Evolutionary conservation across 2,797 vertebrate genomes (phyloP).

Genomic region (Ceryle rudis): DNA sequence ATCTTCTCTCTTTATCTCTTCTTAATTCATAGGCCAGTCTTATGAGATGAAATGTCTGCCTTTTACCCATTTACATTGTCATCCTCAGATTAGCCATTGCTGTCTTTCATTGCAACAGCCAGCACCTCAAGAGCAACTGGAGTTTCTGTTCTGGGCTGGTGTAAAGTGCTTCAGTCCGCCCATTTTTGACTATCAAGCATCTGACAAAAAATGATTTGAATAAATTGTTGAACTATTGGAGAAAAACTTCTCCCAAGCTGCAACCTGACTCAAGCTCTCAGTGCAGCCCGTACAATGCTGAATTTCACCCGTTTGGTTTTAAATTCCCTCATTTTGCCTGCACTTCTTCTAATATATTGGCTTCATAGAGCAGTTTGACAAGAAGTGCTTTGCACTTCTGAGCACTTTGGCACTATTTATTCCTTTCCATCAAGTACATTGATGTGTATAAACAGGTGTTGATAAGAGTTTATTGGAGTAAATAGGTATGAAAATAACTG

Average conservation of each 20-base stretch:
- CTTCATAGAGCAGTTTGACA: background rate
- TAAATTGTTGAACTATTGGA: background rate
- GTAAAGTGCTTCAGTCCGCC: background rate
- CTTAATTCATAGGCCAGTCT: accelerated
- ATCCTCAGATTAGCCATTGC: background rate
- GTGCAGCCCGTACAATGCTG: background rate
- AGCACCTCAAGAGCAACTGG: background rate
- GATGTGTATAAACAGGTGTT: background rate
- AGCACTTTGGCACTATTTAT: background rate
- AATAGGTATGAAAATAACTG: background rate
- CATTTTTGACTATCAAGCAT: background rate
- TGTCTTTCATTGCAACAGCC: background rate
- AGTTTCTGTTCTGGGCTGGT: background rate
- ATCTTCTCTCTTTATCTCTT: background rate
- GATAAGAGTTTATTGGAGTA: background rate
- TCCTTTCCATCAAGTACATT: background rate
- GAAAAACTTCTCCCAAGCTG: background rate
- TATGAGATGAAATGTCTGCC: background rate
- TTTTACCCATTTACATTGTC: background rate
- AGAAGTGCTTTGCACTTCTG: background rate
- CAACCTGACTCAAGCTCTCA: background rate
- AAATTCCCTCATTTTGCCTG: background rate
- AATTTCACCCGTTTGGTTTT: background rate
- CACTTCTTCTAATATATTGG: background rate
- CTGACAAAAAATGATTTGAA: background rate